Conservation (phyloP, 2,888 invertebrate genomes). For the Phymatocera aterrima region DNA sequence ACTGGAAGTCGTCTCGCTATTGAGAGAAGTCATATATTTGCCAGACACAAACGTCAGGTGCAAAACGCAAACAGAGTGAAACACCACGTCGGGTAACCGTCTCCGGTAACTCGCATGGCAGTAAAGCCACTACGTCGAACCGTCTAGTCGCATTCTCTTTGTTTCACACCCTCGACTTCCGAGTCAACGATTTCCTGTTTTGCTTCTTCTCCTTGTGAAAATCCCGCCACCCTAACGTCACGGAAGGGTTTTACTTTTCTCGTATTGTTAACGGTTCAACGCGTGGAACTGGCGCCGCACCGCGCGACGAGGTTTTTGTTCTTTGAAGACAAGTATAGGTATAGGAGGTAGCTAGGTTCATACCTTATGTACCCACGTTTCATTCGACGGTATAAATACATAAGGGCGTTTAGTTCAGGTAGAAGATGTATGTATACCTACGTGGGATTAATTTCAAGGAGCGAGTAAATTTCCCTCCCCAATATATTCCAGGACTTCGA, state of each 20-base stretch:
- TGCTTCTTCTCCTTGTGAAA: conserved; percentile 1
- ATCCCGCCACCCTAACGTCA: neutral
- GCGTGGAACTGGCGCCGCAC: neutral
- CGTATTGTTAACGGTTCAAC: conserved; percentile 32
- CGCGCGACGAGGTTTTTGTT: conserved; percentile 24
- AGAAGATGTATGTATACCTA: no score
- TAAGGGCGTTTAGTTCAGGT: no score
- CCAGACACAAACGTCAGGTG: conserved; percentile 39
- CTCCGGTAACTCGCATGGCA: neutral
- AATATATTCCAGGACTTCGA: conserved; percentile 10
- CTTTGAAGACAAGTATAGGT: conserved; percentile 32
- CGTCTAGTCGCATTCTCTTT: conserved; percentile 36
- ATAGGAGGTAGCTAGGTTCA: neutral
- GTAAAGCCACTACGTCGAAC: conserved; percentile 17
- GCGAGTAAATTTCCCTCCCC: neutral
- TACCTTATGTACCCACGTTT: neutral
- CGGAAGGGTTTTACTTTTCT: conserved; percentile 23
- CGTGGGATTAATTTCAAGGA: conserved; percentile 10
- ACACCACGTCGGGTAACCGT: neutral
- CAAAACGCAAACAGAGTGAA: conserved; percentile 31
- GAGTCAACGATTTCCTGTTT: conserved; percentile 36
- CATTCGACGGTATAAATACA: neutral
- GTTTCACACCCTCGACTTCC: conserved; percentile 29
- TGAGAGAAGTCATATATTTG: conserved; percentile 28
- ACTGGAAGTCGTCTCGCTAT: neutral